Conservation (phyloP, 92 coral and sea anemone genomes). For the Ricordea florida region DNA sequence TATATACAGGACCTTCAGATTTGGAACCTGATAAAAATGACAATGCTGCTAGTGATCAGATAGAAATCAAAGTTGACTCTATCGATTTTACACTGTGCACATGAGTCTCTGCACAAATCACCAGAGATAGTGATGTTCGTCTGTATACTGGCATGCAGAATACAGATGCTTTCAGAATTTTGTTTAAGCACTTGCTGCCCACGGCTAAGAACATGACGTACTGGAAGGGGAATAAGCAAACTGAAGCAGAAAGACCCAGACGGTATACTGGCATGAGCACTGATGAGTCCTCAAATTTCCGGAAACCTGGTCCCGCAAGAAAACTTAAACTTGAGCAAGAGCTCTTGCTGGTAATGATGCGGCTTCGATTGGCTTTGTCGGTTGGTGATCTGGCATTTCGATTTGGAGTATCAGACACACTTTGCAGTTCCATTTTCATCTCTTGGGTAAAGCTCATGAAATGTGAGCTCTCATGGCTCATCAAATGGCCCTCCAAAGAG, state of each 20-base stretch:
- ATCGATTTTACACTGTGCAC: neutral
- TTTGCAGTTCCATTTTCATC: neutral
- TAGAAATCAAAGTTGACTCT: too few relatives aligned
- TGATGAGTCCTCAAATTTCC: neutral
- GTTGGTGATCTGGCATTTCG: slow-evolving; percentile 34
- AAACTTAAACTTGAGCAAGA: slow-evolving; percentile 32
- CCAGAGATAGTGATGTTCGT: slow-evolving; percentile 12
- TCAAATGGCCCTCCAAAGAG: slow-evolving; percentile 38
- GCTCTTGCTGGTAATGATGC: slow-evolving; percentile 21
- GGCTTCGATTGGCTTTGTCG: slow-evolving; percentile 25
- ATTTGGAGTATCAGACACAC: slow-evolving; percentile 11
- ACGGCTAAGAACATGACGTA: slow-evolving; percentile 19
- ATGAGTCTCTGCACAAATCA: neutral
- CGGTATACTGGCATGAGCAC: slow-evolving; percentile 8
- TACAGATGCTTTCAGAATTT: neutral
- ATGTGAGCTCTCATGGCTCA: slow-evolving; percentile 29
- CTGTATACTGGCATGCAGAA: slow-evolving; percentile 27
- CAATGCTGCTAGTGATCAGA: too few relatives aligned
- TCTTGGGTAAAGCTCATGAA: neutral
- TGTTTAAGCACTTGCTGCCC: neutral
- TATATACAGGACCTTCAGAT: too few relatives aligned
- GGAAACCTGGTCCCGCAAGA: slow-evolving; percentile 27
- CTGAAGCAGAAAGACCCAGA: neutral
- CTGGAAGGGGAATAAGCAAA: neutral
- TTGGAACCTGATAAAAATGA: too few relatives aligned